Conservation (phyloP, 2,113 vertebrate species). For the Felis chaus region DNA sequence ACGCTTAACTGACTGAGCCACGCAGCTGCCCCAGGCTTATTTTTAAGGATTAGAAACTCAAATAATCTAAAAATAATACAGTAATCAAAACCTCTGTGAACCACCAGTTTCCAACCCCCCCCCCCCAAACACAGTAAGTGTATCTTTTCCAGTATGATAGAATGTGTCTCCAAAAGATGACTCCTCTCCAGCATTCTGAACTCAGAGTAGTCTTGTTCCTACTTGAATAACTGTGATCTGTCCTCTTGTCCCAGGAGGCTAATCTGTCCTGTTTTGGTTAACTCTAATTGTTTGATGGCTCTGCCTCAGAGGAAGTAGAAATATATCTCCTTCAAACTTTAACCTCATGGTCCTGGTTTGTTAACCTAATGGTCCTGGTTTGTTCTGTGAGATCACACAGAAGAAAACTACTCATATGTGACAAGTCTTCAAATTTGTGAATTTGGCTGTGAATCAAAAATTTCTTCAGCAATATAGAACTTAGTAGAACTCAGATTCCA, state of each 20-base stretch:
- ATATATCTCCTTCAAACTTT: neutral
- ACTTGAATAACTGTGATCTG: neutral
- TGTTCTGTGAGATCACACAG: neutral
- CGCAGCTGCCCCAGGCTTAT: neutral
- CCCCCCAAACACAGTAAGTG: neutral
- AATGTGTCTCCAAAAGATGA: neutral
- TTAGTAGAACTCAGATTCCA: neutral
- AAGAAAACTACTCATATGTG: neutral
- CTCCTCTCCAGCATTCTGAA: neutral
- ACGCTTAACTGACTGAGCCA: too few relatives aligned
- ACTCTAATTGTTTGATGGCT: neutral
- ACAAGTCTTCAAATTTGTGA: neutral
- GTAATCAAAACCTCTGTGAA: neutral
- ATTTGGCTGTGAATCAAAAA: neutral
- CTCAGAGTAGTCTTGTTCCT: neutral
- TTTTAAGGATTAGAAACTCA: neutral
- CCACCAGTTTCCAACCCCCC: neutral
- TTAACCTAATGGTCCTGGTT: neutral
- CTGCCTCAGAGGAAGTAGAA: neutral
- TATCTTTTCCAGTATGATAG: neutral
- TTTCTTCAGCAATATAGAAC: neutral
- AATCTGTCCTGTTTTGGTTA: neutral
- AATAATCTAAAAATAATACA: neutral
- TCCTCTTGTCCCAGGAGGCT: neutral
- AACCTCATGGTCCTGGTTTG: neutral